Evolutionary conservation across 2,797 vertebrate genomes (phyloP).

Genomic region (Leptodactylus fallax): DNA sequence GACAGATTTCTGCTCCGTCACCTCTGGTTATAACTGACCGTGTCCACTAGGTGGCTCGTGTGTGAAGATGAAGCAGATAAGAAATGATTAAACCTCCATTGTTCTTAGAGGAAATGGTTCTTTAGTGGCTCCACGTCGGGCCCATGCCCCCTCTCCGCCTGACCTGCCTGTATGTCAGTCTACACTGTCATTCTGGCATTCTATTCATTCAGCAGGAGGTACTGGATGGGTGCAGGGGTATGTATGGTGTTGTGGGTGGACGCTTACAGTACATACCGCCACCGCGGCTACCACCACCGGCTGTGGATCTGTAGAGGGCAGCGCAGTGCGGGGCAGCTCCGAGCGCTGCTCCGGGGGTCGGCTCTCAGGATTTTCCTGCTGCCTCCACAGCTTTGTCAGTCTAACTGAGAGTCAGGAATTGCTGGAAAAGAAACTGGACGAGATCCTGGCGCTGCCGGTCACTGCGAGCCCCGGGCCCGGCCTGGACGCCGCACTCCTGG

Average conservation of each 20-base stretch:
- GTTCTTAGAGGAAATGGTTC: too few relatives aligned
- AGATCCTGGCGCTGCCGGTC: constrained; percentile 71
- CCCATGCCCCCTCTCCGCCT: background rate
- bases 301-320: background rate
- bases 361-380: constrained; percentile 43
- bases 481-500: constrained; percentile 73
- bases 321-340: background rate
- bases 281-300: background rate
- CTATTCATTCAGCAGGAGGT: background rate
- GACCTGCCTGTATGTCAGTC: background rate
- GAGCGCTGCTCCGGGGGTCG: background rate
- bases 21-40: too few relatives aligned
- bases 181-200: background rate
- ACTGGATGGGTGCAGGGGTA: background rate
- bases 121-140: too few relatives aligned
- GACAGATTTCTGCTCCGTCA: background rate
- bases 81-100: too few relatives aligned
- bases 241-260: background rate
- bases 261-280: background rate
- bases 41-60: too few relatives aligned
- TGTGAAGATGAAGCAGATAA: too few relatives aligned
- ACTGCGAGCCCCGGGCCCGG: constrained; percentile 67
- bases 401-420: constrained; percentile 77
- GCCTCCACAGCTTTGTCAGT: constrained; percentile 78
- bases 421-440: constrained; percentile 84